These are phyloP conservation scores for Synergus gifuensis DNA, from an alignment of 2,888 invertebrate genomes.

Conservation along the genomic window DNA sequence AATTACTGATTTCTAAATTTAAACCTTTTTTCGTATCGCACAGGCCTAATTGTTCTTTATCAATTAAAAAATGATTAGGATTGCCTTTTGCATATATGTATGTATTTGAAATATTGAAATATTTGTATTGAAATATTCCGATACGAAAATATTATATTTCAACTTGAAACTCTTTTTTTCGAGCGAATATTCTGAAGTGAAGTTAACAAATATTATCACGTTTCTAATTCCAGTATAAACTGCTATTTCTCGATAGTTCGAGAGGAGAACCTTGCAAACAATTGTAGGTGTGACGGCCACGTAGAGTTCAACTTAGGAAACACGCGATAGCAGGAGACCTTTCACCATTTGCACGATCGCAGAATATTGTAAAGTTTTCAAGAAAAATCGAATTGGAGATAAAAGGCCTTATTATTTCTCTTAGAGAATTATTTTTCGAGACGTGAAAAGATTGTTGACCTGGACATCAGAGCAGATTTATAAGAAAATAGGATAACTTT, in stretches of 20 bases:
- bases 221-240: neutral
- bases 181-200: neutral
- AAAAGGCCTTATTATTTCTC: neutral
- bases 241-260: conserved; percentile 23
- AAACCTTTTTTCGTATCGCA: too few relatives aligned
- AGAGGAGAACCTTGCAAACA: conserved; percentile 26
- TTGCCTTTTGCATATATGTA: too few relatives aligned
- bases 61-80: too few relatives aligned
- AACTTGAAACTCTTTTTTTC: neutral
- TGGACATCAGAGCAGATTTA: conserved; percentile 3
- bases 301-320: conserved; percentile 26
- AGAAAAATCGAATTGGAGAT: conserved; percentile 10
- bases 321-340: conserved; percentile 29
- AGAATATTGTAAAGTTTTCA: conserved; percentile 25
- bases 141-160: neutral
- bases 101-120: too few relatives aligned
- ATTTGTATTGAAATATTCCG: too few relatives aligned
- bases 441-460: conserved; percentile 7
- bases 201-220: neutral
- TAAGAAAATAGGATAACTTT: neutral
- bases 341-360: conserved; percentile 26
- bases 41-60: too few relatives aligned
- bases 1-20: neutral
- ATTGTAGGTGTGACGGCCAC: conserved; percentile 30
- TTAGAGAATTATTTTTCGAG: conserved; percentile 8